Percentiles rank a stretch among this genome's conserved stretches.
Evolutionary conservation across 2,797 vertebrate genomes (phyloP).

Genomic region (Alectoris magna): DNA sequence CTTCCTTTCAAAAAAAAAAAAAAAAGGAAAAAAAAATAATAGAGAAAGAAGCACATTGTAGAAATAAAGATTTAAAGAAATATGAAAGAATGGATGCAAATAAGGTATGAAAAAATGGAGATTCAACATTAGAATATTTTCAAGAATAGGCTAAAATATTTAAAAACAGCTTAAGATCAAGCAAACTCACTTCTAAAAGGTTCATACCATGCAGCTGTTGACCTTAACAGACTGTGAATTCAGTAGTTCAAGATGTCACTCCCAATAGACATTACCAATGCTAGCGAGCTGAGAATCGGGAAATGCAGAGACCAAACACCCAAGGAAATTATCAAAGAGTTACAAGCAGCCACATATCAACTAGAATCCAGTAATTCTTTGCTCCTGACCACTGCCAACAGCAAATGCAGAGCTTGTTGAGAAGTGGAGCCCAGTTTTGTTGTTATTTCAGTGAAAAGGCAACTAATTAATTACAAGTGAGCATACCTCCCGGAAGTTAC

Average conservation of each 20-base stretch:
- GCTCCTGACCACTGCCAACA: slow-evolving; percentile 3
- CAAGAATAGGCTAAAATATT: background rate
- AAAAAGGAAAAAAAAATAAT: background rate
- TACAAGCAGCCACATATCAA: background rate
- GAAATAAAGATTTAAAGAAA: background rate
- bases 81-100: background rate
- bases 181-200: background rate
- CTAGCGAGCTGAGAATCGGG: background rate
- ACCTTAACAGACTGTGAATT: slow-evolving; percentile 2
- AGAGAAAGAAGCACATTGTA: background rate
- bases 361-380: background rate
- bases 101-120: background rate
- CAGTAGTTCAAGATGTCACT: slow-evolving; percentile 25
- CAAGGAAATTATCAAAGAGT: slow-evolving; percentile 7
- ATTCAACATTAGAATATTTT: background rate
- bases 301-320: background rate
- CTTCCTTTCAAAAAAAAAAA: background rate
- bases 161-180: background rate
- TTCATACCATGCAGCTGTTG: background rate
- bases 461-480: background rate
- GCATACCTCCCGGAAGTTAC: background rate
- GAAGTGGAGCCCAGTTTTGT: background rate
- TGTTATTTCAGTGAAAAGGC: background rate
- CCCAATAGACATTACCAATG: slow-evolving; percentile 9
- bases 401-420: background rate